These are phyloP conservation scores for Chiloscyllium plagiosum DNA, from an alignment of 2,113 vertebrate species.

Conservation along the genomic window DNA sequence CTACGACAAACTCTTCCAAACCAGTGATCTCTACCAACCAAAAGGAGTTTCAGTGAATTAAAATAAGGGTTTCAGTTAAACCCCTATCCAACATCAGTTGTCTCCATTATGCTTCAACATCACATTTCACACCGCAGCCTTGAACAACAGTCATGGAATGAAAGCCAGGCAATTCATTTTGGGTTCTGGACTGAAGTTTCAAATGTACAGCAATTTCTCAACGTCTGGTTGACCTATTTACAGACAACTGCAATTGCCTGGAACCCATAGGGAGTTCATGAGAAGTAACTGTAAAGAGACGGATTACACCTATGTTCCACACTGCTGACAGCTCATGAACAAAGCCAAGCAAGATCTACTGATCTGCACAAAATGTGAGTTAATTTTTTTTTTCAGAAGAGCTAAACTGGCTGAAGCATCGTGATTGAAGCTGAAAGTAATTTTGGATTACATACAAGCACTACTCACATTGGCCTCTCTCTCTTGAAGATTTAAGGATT, in stretches of 20 bases:
- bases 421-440: neutral
- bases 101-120: neutral
- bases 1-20: no score
- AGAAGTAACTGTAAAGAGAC: neutral
- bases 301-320: neutral
- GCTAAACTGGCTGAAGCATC: neutral
- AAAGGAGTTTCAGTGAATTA: no score
- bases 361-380: neutral
- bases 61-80: neutral
- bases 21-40: no score
- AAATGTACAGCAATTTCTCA: neutral
- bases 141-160: neutral
- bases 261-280: neutral
- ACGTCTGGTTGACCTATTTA: neutral
- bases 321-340: neutral
- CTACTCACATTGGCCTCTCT: neutral
- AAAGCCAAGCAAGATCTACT: neutral
- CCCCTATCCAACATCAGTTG: neutral
- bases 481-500: neutral
- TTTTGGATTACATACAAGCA: neutral
- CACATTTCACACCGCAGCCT: neutral
- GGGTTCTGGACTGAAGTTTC: neutral
- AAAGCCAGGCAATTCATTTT: neutral
- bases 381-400: neutral
- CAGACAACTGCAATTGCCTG: neutral